Conservation (phyloP, 2,888 invertebrate genomes). For the Acrobasis consociella region DNA sequence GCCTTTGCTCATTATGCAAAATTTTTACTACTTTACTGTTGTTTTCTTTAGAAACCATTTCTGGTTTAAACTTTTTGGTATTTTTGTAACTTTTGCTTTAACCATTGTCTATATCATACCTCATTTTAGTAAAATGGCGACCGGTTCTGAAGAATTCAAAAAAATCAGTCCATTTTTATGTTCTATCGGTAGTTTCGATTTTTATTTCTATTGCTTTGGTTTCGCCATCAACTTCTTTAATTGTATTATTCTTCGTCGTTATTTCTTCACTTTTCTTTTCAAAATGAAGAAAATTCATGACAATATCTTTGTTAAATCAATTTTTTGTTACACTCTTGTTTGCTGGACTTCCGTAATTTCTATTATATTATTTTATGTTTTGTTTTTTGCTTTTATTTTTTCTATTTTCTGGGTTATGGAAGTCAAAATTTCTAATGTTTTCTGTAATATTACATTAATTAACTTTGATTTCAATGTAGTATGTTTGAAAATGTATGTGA, state of each 20-base stretch:
- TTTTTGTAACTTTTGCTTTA: neutral
- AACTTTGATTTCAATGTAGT: slow-evolving; percentile 1
- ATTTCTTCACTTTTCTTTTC: neutral
- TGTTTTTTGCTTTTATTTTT: too few species aligned
- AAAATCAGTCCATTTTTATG: neutral
- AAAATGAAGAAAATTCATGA: neutral
- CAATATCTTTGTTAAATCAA: neutral
- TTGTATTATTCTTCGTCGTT: neutral
- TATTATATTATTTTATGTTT: neutral
- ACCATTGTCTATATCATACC: neutral
- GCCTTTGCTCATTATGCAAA: slow-evolving; percentile 1
- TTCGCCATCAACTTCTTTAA: neutral
- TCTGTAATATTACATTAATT: neutral
- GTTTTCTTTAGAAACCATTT: neutral
- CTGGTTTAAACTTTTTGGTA: neutral
- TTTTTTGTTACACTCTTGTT: neutral
- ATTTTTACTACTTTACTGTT: neutral
- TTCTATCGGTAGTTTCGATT: neutral
- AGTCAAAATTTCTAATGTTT: neutral
- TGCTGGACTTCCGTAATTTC: neutral
- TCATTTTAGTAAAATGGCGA: neutral
- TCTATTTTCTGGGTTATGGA: neutral
- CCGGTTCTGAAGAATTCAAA: neutral
- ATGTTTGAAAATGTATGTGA: neutral
- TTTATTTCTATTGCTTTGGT: slow-evolving; percentile 1